Evolutionary conservation across 30 jellyfish, hydroid and myxozoan species (phyloP), one percentile per base, ranked within the genome.

Genomic region (Hydractinia symbiolongicarpus): DNA sequence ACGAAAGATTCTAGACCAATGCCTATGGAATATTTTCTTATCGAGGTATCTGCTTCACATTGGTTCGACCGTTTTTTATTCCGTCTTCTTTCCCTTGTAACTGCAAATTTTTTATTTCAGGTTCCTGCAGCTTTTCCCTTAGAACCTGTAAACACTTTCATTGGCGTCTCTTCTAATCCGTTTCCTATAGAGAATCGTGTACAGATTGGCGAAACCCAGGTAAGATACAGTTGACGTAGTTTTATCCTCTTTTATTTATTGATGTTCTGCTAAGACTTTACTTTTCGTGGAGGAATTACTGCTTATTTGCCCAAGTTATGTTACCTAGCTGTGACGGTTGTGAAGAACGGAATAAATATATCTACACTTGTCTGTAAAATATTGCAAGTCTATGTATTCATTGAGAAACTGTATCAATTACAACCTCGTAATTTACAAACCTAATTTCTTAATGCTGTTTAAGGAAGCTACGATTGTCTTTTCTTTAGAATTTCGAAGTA

Each of bases 91-190:
- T 11, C 15, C 3, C 19, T 11, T 2, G 17, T 16, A 68, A 68
- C 78, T 68, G 21, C 49, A 15, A 11, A 0, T 68, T 15, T 11
- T 54, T 67, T 13, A 15, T 69, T 80, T 50, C 53, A 93, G 98
- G 96, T 93, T 14, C 98, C 98, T 9, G 90, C 98, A 7, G 98
- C 95, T 5, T 93, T 93, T 73, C 98, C 98, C 4, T 78, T 93
- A 76, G 88, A 88, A 64, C 96, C 98, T 7, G 54, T 79, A 16
- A 75, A 76, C 70, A 93, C 98, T 8, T 93, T 93, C 79, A 87
- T 88, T 52, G 96, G 96, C 30, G 72, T 62, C 55, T 57, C 58
- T 21, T 50, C 53, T 13, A 56, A n/a, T 40, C 95, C 96, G 4
- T 93, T 93, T 79, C 89, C 95, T 62, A 88, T 93, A 53, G 98